These are phyloP conservation scores for Drosophila emarginata DNA, from an alignment of 2,888 invertebrate species.

Conservation along the genomic window DNA sequence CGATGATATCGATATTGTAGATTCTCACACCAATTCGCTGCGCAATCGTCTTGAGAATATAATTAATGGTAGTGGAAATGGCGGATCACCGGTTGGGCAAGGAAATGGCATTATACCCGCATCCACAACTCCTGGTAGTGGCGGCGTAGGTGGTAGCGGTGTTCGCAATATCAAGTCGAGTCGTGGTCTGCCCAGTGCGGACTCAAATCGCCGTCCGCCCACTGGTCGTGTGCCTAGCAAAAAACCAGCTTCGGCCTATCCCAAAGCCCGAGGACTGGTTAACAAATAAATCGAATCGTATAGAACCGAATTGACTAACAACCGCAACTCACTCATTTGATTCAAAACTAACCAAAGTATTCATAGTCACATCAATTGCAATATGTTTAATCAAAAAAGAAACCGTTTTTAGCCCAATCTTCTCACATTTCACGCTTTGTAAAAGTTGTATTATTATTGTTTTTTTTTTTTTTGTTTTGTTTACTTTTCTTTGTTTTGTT, in stretches of 20 bases:
- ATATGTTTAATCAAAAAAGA: constrained; percentile 26
- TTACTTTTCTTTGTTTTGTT: background rate
- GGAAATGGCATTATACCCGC: background rate
- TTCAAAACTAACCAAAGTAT: constrained; percentile 65
- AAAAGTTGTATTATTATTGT: constrained; percentile 56
- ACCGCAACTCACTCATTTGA: constrained; percentile 21
- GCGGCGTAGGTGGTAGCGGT: constrained; percentile 43
- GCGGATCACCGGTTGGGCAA: constrained; percentile 25
- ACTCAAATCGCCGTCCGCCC: constrained; percentile 79
- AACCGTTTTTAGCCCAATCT: constrained; percentile 64
- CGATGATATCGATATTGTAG: constrained; percentile 82
- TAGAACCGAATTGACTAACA: constrained; percentile 30
- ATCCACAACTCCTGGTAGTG: background rate
- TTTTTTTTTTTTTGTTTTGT: background rate
- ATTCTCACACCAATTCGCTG: constrained; percentile 79
- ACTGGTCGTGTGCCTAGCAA: constrained; percentile 77
- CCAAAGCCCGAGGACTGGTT: constrained; percentile 82
- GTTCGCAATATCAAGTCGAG: constrained; percentile 75
- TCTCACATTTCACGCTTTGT: constrained; percentile 61
- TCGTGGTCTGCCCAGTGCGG: constrained; percentile 70
- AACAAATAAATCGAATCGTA: constrained; percentile 77
- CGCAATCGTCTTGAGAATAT: constrained; percentile 82
- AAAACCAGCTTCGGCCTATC: constrained; percentile 82
- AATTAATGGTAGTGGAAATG: constrained; percentile 79
- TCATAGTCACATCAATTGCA: constrained; percentile 60